Base-by-base conservation (phyloP, 1,140 invertebrate species). In the Zaprionus camerounensis region DNA sequence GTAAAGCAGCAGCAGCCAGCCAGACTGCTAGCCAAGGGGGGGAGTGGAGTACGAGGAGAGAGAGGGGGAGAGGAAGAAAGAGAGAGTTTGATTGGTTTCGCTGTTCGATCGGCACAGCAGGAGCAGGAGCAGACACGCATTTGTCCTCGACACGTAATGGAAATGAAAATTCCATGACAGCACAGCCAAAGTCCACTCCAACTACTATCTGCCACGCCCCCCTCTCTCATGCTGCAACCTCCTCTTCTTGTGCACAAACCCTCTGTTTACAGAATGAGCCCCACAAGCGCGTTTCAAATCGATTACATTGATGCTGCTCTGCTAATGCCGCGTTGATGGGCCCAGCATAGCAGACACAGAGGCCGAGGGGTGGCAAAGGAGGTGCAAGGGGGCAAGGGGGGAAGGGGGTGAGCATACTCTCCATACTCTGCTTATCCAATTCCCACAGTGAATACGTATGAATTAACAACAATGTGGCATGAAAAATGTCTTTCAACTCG, bases 381-480 rank as follows among this genome's bases (percentile, higher is more conserved):
- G 36, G 46, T 31, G 28, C 28, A 11, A 22, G 9, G 13, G 20
- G 11, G 1, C 6, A 15, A 0, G 17, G 17, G 2, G 17, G 15
- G 2, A 24, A 28, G 24, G 15, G 13, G 15, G 7, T 9, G 44
- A n/a, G 22, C 22, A 51, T 34, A 20, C 49, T 36, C n/a, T 34
- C 9, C 24, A n/a, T n/a, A n/a, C n/a, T 26, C 31, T 34, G 9
- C 31, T 34, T 28, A 15, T 46, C n/a, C n/a, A 46, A 57, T 56
- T 28, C 53, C 64, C 64, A 31, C 6, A 15, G 15, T 17, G 49
- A 36, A 17, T 71, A 46, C 69, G 65, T 67, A 49, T 65, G 78
- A 81, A 84, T 81, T 73, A 83, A 84, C 78, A 66, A 74, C 57
- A 68, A 64, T 53, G 61, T 53, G 41, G 49, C 44, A 59, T 71